Percentiles rank a stretch among this genome's conserved stretches.
Evolutionary conservation across 2,888 invertebrate species (phyloP).

Genomic region (Lasioglossum marginatum): DNA sequence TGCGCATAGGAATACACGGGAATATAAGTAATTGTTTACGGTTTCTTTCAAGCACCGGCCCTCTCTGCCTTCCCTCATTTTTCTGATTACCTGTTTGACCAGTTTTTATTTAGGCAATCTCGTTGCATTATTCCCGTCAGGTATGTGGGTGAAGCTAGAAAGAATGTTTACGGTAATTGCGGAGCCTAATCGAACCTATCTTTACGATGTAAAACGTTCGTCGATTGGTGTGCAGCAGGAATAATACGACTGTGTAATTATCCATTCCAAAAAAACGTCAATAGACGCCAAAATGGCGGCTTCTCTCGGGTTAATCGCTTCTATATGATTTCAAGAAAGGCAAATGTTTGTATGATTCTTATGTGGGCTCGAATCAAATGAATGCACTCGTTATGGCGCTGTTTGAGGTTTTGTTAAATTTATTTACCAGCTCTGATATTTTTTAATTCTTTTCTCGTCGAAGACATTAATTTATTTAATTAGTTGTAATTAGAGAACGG

Average conservation of each 20-base stretch:
- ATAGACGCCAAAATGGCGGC: background rate
- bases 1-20: slow-evolving; percentile 2
- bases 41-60: slow-evolving; percentile 20
- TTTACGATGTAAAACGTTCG: slow-evolving; percentile 31
- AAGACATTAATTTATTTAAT: background rate
- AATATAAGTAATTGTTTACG: slow-evolving; percentile 46
- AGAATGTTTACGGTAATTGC: slow-evolving; percentile 56
- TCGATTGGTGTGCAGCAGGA: background rate
- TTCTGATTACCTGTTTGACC: slow-evolving; percentile 30
- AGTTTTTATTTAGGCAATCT: slow-evolving; percentile 50
- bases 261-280: slow-evolving; percentile 8
- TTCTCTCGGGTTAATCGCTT: background rate
- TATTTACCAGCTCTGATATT: background rate
- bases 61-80: slow-evolving; percentile 19
- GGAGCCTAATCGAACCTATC: slow-evolving; percentile 48
- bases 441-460: background rate
- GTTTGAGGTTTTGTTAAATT: background rate
- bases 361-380: background rate
- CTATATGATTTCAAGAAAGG: background rate
- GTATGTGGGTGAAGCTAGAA: slow-evolving; percentile 44
- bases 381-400: background rate
- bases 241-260: slow-evolving; percentile 29
- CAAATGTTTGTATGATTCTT: background rate
- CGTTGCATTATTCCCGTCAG: slow-evolving; percentile 43
- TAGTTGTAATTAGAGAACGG: background rate